phyloP scores from a whole-genome alignment of 2,888 invertebrate species.

The Artemia sinica region DNA sequence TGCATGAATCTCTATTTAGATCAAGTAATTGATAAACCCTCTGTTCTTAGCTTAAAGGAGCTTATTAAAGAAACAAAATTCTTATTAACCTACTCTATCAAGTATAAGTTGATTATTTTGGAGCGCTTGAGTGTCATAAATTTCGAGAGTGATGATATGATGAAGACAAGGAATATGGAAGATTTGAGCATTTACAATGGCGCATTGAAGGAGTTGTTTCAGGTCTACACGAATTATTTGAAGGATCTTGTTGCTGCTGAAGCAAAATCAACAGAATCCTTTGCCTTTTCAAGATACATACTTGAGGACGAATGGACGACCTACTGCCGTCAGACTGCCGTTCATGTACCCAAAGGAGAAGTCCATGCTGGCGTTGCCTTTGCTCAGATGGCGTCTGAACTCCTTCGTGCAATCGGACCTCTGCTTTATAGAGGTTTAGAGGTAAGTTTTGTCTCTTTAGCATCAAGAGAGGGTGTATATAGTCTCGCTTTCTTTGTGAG shows the following conservation, averaged over 20 bases:
- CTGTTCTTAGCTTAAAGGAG: slow-evolving; percentile 45
- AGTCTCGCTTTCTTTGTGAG: too few species aligned
- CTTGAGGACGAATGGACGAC: slow-evolving; percentile 69
- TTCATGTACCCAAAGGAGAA: slow-evolving; percentile 56
- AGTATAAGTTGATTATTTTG: neutral
- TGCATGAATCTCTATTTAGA: slow-evolving; percentile 69
- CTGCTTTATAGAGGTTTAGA: slow-evolving; percentile 35
- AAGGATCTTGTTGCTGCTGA: slow-evolving; percentile 50
- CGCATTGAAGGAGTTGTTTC: neutral
- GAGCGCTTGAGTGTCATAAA: neutral
- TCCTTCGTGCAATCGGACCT: slow-evolving; percentile 38
- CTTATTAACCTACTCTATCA: slow-evolving; percentile 7
- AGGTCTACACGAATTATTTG: slow-evolving; percentile 71
- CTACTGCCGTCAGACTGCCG: slow-evolving; percentile 26
- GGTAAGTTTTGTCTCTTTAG: slow-evolving; percentile 25
- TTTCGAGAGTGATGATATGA: slow-evolving; percentile 24
- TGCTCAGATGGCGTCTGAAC: slow-evolving; percentile 42
- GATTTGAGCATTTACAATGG: neutral
- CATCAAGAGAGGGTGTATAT: too few species aligned
- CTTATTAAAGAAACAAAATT: neutral
- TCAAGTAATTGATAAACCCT: slow-evolving; percentile 61
- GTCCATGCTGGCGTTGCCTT: slow-evolving; percentile 56
- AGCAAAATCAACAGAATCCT: slow-evolving; percentile 32
- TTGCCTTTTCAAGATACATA: slow-evolving; percentile 46
- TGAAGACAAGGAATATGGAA: slow-evolving; percentile 8